These are phyloP conservation scores for Isoperla grammatica DNA, from an alignment of 2,888 invertebrate species.

Conservation along the genomic window DNA sequence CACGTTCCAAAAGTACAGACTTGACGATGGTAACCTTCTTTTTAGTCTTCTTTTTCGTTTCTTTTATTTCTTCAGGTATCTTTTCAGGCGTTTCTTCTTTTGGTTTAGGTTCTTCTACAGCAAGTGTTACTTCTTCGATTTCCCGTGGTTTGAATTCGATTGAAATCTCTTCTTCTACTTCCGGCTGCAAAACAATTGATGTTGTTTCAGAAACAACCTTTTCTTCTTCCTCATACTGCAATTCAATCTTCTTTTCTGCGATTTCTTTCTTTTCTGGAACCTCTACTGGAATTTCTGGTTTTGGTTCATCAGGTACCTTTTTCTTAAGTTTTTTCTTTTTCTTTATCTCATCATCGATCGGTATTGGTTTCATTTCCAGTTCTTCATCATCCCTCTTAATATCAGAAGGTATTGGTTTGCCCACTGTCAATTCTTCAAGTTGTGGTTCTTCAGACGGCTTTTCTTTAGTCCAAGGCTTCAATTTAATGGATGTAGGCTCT, in stretches of 20 bases:
- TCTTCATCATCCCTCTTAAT: conserved; percentile 35
- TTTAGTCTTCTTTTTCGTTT: conserved; percentile 37
- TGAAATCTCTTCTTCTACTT: conserved; percentile 36
- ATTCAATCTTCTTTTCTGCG: conserved; percentile 35
- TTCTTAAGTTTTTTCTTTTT: conserved; percentile 26
- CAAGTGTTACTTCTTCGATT: conserved; percentile 21
- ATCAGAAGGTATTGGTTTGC: conserved; percentile 23
- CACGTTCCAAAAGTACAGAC: conserved; percentile 34
- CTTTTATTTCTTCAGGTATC: conserved; percentile 19
- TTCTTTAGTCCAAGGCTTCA: conserved; percentile 41
- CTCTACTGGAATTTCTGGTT: conserved; percentile 35
- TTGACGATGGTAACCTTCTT: conserved; percentile 32
- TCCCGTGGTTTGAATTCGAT: conserved; percentile 29
- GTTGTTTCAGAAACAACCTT: conserved; percentile 23
- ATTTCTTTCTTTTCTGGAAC: conserved; percentile 43
- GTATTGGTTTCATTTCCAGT: conserved; percentile 30
- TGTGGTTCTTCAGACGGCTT: conserved; percentile 37
- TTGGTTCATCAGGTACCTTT: conserved; percentile 13
- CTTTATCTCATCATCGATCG: conserved; percentile 17
- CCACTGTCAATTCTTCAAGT: conserved; percentile 35
- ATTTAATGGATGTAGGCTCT: conserved; percentile 31
- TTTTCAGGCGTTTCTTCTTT: conserved; percentile 27
- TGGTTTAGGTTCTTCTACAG: conserved; percentile 13
- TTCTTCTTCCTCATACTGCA: conserved; percentile 39
- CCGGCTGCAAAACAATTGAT: conserved; percentile 33